phyloP scores from a whole-genome alignment of 2,113 vertebrate species.

The Pteropus alecto region DNA sequence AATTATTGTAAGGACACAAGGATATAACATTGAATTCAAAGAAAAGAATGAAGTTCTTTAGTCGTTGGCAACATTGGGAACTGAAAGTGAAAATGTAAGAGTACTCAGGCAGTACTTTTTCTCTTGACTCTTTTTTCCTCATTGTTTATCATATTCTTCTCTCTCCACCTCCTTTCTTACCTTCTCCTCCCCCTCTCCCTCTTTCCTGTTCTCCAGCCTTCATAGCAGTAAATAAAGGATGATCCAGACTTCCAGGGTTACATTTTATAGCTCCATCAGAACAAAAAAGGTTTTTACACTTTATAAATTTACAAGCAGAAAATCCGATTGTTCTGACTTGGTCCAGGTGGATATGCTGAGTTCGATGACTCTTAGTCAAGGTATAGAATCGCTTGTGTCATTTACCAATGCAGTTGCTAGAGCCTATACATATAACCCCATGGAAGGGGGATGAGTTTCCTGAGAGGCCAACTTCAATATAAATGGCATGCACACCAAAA shows the following conservation, averaged over 20 bases:
- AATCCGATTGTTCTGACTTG: background rate
- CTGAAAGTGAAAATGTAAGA: background rate
- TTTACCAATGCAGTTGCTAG: background rate
- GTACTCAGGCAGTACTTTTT: background rate
- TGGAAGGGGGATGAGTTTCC: background rate
- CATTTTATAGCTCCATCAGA: background rate
- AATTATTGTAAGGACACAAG: background rate
- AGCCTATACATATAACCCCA: too few species aligned
- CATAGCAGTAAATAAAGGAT: too few species aligned
- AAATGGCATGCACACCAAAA: background rate
- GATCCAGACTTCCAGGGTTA: background rate
- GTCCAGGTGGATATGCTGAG: background rate
- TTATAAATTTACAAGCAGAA: background rate
- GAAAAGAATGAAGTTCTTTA: background rate
- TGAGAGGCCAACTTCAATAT: background rate
- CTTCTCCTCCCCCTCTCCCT: too few species aligned
- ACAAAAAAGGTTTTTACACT: background rate
- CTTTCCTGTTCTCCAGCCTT: background rate
- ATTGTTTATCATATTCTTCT: background rate
- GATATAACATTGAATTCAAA: background rate
- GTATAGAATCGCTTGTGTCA: background rate
- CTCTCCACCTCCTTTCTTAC: too few species aligned
- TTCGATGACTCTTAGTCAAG: background rate
- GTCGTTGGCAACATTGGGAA: background rate
- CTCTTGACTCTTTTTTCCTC: background rate